A percentile compares a stretch with the other conserved stretches of the same genome.
phyloP scores from a whole-genome alignment of 30 jellyfish, hydroid and myxozoan species.

The Chironex yamaguchii region DNA sequence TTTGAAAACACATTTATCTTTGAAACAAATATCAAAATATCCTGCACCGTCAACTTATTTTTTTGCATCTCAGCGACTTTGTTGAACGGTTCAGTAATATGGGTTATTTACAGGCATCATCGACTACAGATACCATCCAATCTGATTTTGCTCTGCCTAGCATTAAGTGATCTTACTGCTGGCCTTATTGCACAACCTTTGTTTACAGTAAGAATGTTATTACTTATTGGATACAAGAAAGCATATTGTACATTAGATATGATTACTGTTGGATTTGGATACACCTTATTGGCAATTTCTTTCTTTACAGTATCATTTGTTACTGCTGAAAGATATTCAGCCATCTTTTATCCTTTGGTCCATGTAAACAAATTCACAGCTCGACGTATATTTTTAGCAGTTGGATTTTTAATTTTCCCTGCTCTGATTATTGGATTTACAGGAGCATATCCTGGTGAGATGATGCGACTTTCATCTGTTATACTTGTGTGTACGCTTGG shows the following conservation, averaged over 20 bases:
- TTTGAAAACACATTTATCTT: slow-evolving; percentile 12
- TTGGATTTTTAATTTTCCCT: too few relatives aligned
- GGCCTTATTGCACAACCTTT: slow-evolving; percentile 75
- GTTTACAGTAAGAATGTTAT: slow-evolving; percentile 28
- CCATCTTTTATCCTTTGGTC: slow-evolving; percentile 64
- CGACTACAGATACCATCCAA: slow-evolving; percentile 67
- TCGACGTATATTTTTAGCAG: slow-evolving; percentile 36
- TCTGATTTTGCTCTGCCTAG: slow-evolving; percentile 52
- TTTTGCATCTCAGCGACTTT: slow-evolving; percentile 37
- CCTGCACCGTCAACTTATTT: slow-evolving; percentile 18
- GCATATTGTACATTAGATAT: slow-evolving; percentile 52
- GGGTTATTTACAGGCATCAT: slow-evolving; percentile 61
- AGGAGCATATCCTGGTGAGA: slow-evolving; percentile 53
- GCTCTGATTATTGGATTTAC: slow-evolving; percentile 44
- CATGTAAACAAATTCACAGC: slow-evolving; percentile 59
- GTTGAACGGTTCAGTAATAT: slow-evolving; percentile 63
- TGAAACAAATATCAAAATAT: slow-evolving; percentile 33
- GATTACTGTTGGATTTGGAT: slow-evolving; percentile 59
- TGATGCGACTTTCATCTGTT: slow-evolving; percentile 4
- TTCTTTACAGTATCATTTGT: slow-evolving; percentile 71
- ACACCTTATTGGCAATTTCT: slow-evolving; percentile 55
- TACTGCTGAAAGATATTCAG: slow-evolving; percentile 60
- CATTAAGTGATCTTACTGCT: slow-evolving; percentile 68
- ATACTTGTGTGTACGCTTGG: slow-evolving; percentile 63
- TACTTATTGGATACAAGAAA: slow-evolving; percentile 15